Evolutionary conservation across 1,140 invertebrate genomes (phyloP).

Genomic region (Trachymyrmex cornetzi): DNA sequence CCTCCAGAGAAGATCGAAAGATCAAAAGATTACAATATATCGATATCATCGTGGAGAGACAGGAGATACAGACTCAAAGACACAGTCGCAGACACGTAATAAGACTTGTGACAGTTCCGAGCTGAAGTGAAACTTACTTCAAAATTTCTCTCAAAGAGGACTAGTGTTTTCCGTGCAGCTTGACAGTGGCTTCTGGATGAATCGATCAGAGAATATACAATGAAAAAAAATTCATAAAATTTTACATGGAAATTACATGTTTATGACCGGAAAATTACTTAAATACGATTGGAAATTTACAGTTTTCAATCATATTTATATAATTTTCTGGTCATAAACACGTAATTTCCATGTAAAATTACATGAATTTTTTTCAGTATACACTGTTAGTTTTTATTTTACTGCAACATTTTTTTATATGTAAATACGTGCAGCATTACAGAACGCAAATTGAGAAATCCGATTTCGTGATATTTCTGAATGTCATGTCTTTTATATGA

Average conservation of each 20-base stretch:
- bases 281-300: no score
- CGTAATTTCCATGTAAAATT: no score
- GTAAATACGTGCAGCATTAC: neutral
- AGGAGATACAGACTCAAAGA: conserved; percentile 42
- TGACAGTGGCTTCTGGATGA: neutral
- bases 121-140: conserved; percentile 34
- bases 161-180: neutral
- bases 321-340: no score
- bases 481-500: neutral
- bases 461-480: neutral
- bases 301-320: no score
- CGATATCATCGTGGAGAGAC: conserved; percentile 55
- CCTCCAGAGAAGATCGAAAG: conserved; percentile 44
- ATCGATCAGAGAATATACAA: neutral
- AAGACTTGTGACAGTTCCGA: conserved; percentile 39
- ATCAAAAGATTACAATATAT: conserved; percentile 74
- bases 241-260: no score
- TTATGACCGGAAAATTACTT: no score
- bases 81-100: conserved; percentile 32
- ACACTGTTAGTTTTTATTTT: conserved; percentile 34
- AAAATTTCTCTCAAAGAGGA: neutral
- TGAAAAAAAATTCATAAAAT: no score
- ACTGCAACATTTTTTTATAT: neutral
- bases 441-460: neutral
- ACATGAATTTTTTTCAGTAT: no score